phyloP scores from a whole-genome alignment of 2,888 invertebrate genomes.

The Flabesymbios commensalis region DNA sequence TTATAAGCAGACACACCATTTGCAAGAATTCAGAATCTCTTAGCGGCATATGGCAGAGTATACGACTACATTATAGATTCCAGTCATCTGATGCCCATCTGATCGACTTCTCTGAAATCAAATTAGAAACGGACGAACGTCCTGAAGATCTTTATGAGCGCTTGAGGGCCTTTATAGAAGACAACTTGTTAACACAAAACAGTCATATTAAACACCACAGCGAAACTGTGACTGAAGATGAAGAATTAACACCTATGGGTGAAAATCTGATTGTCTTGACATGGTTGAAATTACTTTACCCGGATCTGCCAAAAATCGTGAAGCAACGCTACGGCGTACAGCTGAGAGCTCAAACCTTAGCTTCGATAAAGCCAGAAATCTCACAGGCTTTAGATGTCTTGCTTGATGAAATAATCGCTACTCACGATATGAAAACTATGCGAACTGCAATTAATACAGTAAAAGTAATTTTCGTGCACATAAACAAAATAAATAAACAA shows the following conservation, averaged over 20 bases:
- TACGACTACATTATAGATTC: slow-evolving; percentile 14
- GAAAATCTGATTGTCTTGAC: slow-evolving; percentile 8
- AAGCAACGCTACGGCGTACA: slow-evolving; percentile 6
- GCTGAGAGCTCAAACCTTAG: not conserved
- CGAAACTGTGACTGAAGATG: not conserved
- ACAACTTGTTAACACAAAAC: not conserved
- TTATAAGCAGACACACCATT: not conserved
- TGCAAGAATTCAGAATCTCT: slow-evolving; percentile 14
- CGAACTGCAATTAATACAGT: not conserved
- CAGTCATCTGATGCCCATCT: slow-evolving; percentile 10
- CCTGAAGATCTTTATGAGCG: slow-evolving; percentile 10
- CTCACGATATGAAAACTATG: not conserved
- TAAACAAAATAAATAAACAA: not conserved
- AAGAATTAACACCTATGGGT: slow-evolving; percentile 7
- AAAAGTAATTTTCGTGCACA: no score
- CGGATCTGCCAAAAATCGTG: not conserved
- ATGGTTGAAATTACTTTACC: slow-evolving; percentile 1
- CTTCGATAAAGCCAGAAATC: slow-evolving; percentile 5
- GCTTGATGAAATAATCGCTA: not conserved
- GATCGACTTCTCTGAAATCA: slow-evolving; percentile 3
- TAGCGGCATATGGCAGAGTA: slow-evolving; percentile 8
- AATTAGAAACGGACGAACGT: slow-evolving; percentile 8
- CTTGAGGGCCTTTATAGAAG: slow-evolving; percentile 8
- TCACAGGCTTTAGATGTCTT: slow-evolving; percentile 1
- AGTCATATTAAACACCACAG: slow-evolving; percentile 2